These are phyloP conservation scores for Lycia hirtaria DNA, from an alignment of 2,888 invertebrate species.

Conservation along the genomic window DNA sequence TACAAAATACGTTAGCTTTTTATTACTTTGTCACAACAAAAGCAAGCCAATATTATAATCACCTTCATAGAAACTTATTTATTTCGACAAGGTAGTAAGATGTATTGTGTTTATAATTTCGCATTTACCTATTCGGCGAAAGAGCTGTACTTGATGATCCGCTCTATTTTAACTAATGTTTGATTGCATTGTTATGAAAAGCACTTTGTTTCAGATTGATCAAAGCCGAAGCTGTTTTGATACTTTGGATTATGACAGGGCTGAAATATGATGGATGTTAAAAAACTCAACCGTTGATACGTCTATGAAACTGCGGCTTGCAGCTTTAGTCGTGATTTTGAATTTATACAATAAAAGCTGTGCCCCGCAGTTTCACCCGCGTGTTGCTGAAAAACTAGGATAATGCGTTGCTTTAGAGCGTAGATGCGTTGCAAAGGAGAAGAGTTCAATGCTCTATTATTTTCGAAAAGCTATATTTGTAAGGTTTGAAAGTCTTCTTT, in stretches of 20 bases:
- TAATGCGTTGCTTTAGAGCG: too few species aligned
- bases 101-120: constrained; percentile 23
- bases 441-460: too few species aligned
- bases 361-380: too few species aligned
- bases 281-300: not conserved
- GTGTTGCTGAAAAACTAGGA: too few species aligned
- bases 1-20: constrained; percentile 21
- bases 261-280: not conserved
- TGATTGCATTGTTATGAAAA: constrained; percentile 33
- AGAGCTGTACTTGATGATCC: constrained; percentile 28
- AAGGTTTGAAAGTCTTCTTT: too few species aligned
- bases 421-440: too few species aligned
- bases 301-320: too few species aligned
- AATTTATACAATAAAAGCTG: too few species aligned
- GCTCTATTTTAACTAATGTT: constrained; percentile 30
- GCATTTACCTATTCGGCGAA: constrained; percentile 32
- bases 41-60: not conserved
- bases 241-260: not conserved
- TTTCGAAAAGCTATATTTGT: too few species aligned
- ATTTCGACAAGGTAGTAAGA: constrained; percentile 12
- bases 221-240: constrained; percentile 19
- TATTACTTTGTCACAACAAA: constrained; percentile 6
- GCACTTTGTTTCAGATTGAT: constrained; percentile 30
- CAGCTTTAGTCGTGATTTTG: too few species aligned
- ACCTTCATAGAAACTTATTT: not conserved